These are phyloP conservation scores for Sebastes hubbsi DNA, from an alignment of 2,797 vertebrate genomes.

Conservation along the genomic window DNA sequence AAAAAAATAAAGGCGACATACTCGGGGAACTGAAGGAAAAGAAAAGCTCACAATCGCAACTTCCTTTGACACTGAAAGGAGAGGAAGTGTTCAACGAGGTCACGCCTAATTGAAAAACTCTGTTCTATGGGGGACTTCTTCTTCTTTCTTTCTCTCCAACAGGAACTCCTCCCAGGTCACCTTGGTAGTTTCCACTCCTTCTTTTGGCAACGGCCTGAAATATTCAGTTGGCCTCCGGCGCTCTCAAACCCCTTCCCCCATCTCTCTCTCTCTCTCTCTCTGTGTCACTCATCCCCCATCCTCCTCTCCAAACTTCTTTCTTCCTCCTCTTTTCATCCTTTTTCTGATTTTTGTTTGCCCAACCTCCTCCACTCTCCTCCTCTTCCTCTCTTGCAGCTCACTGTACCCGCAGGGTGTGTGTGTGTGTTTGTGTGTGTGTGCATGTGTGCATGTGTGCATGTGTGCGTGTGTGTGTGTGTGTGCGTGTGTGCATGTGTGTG, in stretches of 20 bases:
- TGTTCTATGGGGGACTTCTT: conserved; percentile 17
- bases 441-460: conserved; percentile 15
- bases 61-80: conserved; percentile 27
- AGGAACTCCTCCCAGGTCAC: conserved; percentile 64
- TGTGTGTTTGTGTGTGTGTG: not conserved
- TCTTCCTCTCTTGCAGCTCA: not conserved
- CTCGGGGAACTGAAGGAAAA: not conserved
- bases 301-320: conserved; percentile 17
- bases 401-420: conserved; percentile 11
- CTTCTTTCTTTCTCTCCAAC: not conserved
- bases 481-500: conserved; percentile 17
- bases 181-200: conserved; percentile 55
- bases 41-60: not conserved
- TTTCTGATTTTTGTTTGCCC: not conserved
- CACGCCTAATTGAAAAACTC: conserved; percentile 36
- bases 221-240: conserved; percentile 67
- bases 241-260: conserved; percentile 12
- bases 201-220: conserved; percentile 62
- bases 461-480: conserved; percentile 19
- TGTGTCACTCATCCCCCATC: not conserved
- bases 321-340: not conserved
- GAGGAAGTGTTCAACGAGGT: conserved; percentile 45
- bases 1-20: not conserved
- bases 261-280: not conserved
- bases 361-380: not conserved